phyloP scores from a whole-genome alignment of 2,888 invertebrate genomes.

The Linnaemya vulpina region DNA sequence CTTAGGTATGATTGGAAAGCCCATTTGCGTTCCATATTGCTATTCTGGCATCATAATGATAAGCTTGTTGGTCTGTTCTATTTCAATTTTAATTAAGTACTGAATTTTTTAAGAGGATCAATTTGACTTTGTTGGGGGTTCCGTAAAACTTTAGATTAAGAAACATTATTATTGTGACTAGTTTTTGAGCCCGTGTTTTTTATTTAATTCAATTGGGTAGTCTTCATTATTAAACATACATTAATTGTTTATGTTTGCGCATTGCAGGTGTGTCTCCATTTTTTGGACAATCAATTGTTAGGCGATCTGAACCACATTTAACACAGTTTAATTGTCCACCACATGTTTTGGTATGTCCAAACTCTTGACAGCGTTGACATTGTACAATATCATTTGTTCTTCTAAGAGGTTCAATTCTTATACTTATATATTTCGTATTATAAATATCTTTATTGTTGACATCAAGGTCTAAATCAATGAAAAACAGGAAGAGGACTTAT shows the following conservation, averaged over 20 bases:
- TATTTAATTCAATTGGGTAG: not conserved
- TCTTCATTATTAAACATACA: not conserved
- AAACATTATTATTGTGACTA: not conserved
- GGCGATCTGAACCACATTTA: not conserved
- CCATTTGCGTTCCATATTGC: not conserved
- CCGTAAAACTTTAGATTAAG: not conserved
- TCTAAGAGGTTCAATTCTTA: not conserved
- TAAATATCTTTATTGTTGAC: not conserved
- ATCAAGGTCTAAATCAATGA: not conserved
- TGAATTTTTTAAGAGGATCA: not conserved
- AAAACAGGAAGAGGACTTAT: constrained; percentile 6
- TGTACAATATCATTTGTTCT: not conserved
- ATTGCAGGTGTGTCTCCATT: not conserved
- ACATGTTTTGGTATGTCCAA: not conserved
- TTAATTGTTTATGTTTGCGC: not conserved
- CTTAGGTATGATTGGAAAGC: not conserved
- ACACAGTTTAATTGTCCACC: not conserved
- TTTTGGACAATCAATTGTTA: not conserved
- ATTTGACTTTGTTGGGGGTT: no score
- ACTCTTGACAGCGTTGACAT: not conserved
- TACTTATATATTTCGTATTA: not conserved
- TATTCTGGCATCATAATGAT: not conserved
- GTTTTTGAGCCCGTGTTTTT: not conserved
- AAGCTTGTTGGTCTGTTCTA: not conserved
- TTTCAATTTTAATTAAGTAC: not conserved